Evolutionary conservation across 2,113 vertebrate species (phyloP), one percentile per base, ranked within the genome.

Genomic region (Sardina pilchardus): DNA sequence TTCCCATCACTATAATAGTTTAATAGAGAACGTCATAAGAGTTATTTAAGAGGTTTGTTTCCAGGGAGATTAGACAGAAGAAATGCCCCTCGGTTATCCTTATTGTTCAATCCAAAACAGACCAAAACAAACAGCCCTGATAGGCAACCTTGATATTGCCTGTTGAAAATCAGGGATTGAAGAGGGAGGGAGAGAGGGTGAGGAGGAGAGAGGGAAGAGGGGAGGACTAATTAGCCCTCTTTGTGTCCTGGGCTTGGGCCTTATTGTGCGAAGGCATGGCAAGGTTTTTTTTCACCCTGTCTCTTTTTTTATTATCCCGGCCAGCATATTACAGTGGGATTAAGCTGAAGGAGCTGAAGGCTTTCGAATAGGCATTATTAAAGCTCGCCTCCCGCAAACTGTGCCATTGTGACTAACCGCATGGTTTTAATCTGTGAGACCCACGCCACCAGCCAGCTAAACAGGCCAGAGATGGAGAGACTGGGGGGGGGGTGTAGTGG

Each of bases 181-280:
- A 87, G 84, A 47, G 78, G 82, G 88, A 88, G 89, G 90, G 87
- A 84, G 75, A 86, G 89, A 75, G 6, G 78, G 21, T n/a, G 36
- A 30, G 48, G 44, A 83, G 71, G 75, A 16, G 85, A 26, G 42
- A 34, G 63, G 43, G 21, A 39, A 24, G 82, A 36, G 81, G 81
- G 81, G 56, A 39, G 83, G 67, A 89, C 89, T 92, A 92, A 94
- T 92, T 93, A 92, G 88, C 90, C 45, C 89, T 90, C 86, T 83
- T 92, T 91, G 86, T 91, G 48, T 87, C 83, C 87, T 85, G 44
- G 75, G 88, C 89, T 44, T 80, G 90, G 50, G 84, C 81, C 82
- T 89, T 16, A 43, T 87, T 86, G 82, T 39, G 84, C 85, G 88
- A 10, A 89, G 82, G 89, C 34, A 6, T 34, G 48, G 75, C 30